Evolutionary conservation across 2,113 vertebrate genomes (phyloP).

Genomic region (Illadopsis cleaveri): DNA sequence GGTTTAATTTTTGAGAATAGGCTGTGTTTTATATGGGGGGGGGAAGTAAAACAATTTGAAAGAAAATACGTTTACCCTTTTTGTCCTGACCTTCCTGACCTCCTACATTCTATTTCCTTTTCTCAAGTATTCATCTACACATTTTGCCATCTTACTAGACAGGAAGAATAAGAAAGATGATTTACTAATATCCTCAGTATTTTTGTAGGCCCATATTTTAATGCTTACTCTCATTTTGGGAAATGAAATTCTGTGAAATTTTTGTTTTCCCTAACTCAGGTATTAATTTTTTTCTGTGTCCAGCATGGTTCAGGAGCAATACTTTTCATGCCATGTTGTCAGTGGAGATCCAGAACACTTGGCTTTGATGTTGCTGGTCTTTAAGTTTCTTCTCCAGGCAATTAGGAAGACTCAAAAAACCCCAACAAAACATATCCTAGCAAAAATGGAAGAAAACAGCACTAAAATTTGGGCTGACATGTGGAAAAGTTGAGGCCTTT

Average conservation of each 20-base stretch:
- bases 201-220: background rate
- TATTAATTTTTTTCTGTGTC: background rate
- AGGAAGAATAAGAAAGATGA: background rate
- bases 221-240: background rate
- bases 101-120: background rate
- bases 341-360: background rate
- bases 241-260: background rate
- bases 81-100: background rate
- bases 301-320: accelerated
- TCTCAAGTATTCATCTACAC: background rate
- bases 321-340: background rate
- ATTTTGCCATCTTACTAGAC: background rate
- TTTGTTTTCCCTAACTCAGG: background rate
- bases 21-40: background rate
- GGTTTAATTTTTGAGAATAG: background rate
- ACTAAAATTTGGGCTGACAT: background rate
- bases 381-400: background rate
- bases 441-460: background rate
- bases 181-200: background rate
- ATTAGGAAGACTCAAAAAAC: background rate
- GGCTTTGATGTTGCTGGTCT: background rate
- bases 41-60: background rate
- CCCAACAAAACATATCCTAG: background rate
- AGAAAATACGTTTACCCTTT: background rate
- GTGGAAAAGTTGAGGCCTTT: background rate